Evolutionary conservation across 2,113 vertebrate species (phyloP).

Genomic region (Oreochromis niloticus): DNA sequence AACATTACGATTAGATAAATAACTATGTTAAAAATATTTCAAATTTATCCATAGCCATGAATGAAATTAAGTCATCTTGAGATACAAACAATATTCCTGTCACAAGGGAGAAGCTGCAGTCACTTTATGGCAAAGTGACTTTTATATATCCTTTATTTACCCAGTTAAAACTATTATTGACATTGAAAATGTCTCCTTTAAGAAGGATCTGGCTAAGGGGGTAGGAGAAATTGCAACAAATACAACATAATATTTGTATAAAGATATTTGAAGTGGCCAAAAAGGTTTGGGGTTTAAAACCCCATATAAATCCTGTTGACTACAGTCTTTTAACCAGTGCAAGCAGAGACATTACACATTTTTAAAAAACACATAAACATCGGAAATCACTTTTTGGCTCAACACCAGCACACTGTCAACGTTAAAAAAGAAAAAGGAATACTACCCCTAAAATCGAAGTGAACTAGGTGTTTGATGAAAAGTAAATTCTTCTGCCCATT

Average conservation of each 20-base stretch:
- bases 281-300: neutral
- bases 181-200: neutral
- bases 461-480: neutral
- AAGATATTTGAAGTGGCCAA: neutral
- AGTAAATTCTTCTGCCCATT: neutral
- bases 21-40: neutral
- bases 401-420: neutral
- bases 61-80: neutral
- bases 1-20: neutral
- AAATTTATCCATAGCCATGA: neutral
- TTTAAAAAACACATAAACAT: neutral
- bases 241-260: neutral
- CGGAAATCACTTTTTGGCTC: rapidly evolving
- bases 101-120: neutral
- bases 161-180: neutral
- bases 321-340: neutral
- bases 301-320: neutral
- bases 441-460: neutral
- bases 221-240: neutral
- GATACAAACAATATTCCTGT: neutral
- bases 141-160: neutral
- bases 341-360: neutral
- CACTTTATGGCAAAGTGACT: neutral
- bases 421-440: neutral
- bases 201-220: neutral